Evolutionary conservation across 1,140 invertebrate genomes (phyloP).

Genomic region (Chironomus tepperi): DNA sequence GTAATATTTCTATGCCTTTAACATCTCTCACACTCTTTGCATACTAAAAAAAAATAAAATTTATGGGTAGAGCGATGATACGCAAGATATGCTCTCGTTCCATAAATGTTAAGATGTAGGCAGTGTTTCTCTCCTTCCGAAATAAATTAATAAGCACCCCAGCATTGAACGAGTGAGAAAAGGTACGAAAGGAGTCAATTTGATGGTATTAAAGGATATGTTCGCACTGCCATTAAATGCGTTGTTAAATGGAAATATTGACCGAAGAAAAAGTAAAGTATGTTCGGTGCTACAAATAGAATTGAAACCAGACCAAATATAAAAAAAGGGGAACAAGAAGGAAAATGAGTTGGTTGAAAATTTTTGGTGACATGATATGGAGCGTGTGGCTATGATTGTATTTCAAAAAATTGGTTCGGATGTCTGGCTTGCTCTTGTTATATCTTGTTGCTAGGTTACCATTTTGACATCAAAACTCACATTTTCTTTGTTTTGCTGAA

Average conservation of each 20-base stretch:
- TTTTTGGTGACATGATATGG: too few relatives aligned
- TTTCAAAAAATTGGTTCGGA: too few relatives aligned
- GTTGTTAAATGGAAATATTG: constrained; percentile 7
- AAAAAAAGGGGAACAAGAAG: too few relatives aligned
- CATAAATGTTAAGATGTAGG: background rate
- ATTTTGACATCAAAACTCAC: too few relatives aligned
- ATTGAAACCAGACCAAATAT: too few relatives aligned
- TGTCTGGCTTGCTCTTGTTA: too few relatives aligned
- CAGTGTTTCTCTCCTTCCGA: background rate
- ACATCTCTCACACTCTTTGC: background rate
- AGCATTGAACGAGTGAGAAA: background rate
- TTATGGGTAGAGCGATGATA: background rate
- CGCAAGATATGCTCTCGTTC: background rate
- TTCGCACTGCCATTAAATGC: background rate
- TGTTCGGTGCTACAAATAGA: background rate
- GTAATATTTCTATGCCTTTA: background rate
- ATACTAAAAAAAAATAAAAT: background rate
- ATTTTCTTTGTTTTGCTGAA: too few relatives aligned
- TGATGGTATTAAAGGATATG: background rate
- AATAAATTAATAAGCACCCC: background rate
- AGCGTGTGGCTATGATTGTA: too few relatives aligned
- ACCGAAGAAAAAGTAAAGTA: background rate
- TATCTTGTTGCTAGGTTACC: too few relatives aligned
- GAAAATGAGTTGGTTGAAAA: too few relatives aligned
- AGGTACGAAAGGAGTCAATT: background rate